Percentiles rank a stretch among this genome's conserved stretches.
These are phyloP conservation scores for Epinephelus fuscoguttatus DNA, from an alignment of 2,113 vertebrate species.

Conservation along the genomic window DNA sequence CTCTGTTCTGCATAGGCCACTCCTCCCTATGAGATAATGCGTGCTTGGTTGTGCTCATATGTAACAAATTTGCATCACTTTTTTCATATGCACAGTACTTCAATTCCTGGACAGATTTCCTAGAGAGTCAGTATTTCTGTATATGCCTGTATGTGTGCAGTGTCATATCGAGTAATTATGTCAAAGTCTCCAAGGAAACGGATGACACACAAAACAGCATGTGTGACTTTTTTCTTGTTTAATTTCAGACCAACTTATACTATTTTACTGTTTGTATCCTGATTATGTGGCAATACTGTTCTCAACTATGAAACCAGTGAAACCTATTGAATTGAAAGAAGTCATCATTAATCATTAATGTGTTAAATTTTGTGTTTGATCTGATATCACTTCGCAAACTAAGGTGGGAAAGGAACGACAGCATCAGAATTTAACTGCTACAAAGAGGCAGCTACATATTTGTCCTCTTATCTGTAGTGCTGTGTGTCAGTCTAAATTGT, in stretches of 20 bases:
- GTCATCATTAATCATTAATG: no score
- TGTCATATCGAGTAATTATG: background rate
- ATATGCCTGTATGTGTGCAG: background rate
- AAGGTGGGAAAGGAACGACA: background rate
- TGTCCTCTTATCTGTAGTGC: no score
- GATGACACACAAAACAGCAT: background rate
- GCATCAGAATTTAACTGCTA: no score
- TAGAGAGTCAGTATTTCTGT: background rate
- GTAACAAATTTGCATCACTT: background rate
- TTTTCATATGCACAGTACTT: background rate
- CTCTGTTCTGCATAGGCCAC: conserved; percentile 25
- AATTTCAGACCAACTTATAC: background rate
- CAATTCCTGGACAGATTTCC: conserved; percentile 11
- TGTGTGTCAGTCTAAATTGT: no score
- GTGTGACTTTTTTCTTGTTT: no score
- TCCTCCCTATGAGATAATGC: background rate
- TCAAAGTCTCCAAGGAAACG: background rate
- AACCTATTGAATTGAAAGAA: background rate
- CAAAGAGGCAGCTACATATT: no score
- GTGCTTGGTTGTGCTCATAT: conserved; percentile 2
- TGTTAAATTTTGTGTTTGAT: no score
- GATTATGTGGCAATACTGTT: background rate
- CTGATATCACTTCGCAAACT: background rate
- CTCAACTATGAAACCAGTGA: background rate
- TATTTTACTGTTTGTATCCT: background rate